Evolutionary conservation across 2,113 vertebrate species (phyloP), one percentile per base, ranked within the genome.

Genomic region (Plectropomus leopardus): DNA sequence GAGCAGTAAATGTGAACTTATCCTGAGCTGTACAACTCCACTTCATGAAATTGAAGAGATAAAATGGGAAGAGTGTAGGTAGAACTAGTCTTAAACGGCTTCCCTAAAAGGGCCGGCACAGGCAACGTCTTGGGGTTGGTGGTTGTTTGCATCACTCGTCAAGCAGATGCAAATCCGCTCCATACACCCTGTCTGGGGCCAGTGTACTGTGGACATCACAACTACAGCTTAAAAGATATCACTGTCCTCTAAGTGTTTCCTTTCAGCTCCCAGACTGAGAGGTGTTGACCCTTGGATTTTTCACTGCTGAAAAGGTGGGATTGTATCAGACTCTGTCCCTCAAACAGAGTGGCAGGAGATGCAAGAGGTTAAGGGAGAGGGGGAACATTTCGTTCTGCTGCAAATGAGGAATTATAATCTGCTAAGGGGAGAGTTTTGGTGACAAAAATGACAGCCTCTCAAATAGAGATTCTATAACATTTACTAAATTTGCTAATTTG

Each of bases 221-320:
- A 23, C 30, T 55, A 45, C 14, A 65, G 55, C 63, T 80, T 42
- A 63, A 67, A n/a, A 60, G 42, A 76, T 45, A 86, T 57, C 68
- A 67, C 51, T 48, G 47, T 51, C 48, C 54, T 82, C 45, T 82
- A 57, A 26, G 24, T 65, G 50, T 71, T 51, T 76, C n/a, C 58
- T 53, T 36, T 45, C 58, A 36, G 45, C 44, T 55, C 42, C 30
- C 45, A 57, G 72, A 82, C 16, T 30, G 45, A 44, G 42, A 47
- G 30, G 24, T 68, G 72, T 65, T 76, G 76, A 60, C 30, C 53
- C 30, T 73, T 42, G 34, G 57, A 80, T 65, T 42, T 65, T 87
- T 23, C 76, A 70, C 51, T 44, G 48, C 55, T 21, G 21, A 79
- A 66, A 68, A 23, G 48, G 65, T 51, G 48, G 48, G 24, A 36